A percentile compares a stretch with the other conserved stretches of the same genome.
Conservation (phyloP, 2,888 invertebrate species). For the Cephus sareptanus region DNA sequence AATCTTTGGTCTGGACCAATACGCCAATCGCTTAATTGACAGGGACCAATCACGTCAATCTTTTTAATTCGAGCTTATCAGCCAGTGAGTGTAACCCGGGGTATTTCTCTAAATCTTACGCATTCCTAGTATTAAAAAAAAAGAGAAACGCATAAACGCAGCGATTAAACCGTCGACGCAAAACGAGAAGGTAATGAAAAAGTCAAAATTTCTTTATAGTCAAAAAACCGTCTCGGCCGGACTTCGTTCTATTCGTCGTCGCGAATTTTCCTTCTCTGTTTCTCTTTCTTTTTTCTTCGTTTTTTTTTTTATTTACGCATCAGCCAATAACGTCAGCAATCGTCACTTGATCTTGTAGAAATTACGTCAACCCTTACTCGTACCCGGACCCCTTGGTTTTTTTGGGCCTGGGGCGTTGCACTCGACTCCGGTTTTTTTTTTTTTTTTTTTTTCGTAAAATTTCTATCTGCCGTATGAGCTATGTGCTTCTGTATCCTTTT, state of each 20-base stretch:
- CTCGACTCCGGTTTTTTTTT: not conserved
- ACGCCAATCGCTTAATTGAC: not conserved
- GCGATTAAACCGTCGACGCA: not conserved
- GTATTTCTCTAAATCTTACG: constrained; percentile 3
- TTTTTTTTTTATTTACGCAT: constrained; percentile 4
- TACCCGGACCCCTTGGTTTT: not conserved
- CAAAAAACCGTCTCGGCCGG: constrained; percentile 1
- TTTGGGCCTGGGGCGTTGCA: not conserved
- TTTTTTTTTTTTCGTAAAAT: not conserved
- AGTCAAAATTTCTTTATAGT: not conserved
- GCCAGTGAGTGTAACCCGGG: not conserved
- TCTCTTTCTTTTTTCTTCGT: not conserved
- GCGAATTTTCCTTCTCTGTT: constrained; percentile 2
- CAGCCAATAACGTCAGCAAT: not conserved
- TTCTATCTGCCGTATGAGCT: not conserved
- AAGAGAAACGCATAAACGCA: not conserved
- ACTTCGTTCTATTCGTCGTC: not conserved
- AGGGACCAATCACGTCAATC: not conserved
- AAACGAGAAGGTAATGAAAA: not conserved
- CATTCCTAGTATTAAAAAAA: constrained; percentile 3
- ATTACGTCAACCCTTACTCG: not conserved
- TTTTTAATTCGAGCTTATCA: not conserved
- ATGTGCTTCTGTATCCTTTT: not conserved
- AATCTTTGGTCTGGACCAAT: not conserved
- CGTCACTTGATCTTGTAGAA: not conserved